Conservation (phyloP, 2,113 vertebrate species). For the Ramphastos sulfuratus region DNA sequence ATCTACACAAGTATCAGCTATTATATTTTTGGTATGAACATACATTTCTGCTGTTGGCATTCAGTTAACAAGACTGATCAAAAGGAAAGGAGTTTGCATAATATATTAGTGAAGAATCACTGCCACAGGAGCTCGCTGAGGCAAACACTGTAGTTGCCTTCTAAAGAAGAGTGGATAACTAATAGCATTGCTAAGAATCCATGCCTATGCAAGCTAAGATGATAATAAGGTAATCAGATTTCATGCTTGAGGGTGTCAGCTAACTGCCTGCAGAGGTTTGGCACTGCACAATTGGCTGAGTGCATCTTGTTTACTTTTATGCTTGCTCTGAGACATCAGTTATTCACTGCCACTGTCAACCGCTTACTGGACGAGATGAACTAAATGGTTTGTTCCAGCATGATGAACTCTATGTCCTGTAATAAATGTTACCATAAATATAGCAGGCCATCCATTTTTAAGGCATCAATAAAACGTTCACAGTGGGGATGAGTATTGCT, state of each 20-base stretch:
- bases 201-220: conserved; percentile 47
- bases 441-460: conserved; percentile 37
- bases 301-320: conserved; percentile 66
- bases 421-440: conserved; percentile 62
- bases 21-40: neutral
- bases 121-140: neutral
- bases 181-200: conserved; percentile 37
- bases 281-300: conserved; percentile 52
- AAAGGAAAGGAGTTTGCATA: conserved; percentile 13
- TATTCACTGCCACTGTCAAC: conserved; percentile 48
- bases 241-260: conserved; percentile 59
- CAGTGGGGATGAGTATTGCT: neutral
- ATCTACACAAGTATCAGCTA: neutral
- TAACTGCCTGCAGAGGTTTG: conserved; percentile 58
- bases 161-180: conserved; percentile 21
- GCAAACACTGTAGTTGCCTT: neutral
- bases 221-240: conserved; percentile 69
- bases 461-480: conserved; percentile 9
- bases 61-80: neutral
- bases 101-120: conserved; percentile 8
- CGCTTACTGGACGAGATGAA: conserved; percentile 55
- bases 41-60: neutral
- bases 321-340: conserved; percentile 58
- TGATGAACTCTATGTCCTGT: conserved; percentile 50
- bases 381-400: conserved; percentile 56